Percentiles rank a stretch among this genome's conserved stretches.
phyloP scores from a whole-genome alignment of 2,797 vertebrate species.

The Mus caroli region DNA sequence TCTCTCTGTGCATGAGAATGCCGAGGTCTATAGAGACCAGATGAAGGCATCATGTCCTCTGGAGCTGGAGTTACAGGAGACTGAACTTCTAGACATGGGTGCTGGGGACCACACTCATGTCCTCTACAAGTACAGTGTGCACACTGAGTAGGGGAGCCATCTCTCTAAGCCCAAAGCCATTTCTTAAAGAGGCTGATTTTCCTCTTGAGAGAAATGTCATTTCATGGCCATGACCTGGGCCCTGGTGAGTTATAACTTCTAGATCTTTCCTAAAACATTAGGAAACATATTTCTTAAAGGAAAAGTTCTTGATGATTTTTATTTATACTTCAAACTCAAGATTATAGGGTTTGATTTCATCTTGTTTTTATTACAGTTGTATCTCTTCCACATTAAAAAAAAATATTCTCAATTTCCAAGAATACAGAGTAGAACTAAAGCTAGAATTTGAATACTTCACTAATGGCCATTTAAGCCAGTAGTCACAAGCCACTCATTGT shows the following conservation, averaged over 20 bases:
- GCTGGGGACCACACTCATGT: neutral
- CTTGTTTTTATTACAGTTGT: neutral
- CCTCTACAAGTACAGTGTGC: neutral
- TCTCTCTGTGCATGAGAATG: neutral
- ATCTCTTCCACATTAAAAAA: neutral
- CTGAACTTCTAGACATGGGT: neutral
- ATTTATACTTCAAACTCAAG: slow-evolving; percentile 15
- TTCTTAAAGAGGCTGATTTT: slow-evolving; percentile 37
- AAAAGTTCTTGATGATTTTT: neutral
- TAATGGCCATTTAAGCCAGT: neutral
- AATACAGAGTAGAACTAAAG: slow-evolving; percentile 2
- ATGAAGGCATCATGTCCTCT: neutral
- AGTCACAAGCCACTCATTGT: neutral
- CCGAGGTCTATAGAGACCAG: neutral
- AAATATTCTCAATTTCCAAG: neutral
- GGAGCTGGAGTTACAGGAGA: neutral
- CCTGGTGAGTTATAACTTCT: neutral
- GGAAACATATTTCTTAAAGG: neutral
- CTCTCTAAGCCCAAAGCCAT: neutral
- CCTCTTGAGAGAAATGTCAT: neutral
- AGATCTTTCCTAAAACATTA: neutral
- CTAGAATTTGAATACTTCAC: neutral
- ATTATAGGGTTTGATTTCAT: neutral
- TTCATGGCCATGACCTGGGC: neutral
- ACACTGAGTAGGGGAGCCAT: neutral